These are phyloP conservation scores for Cremastinae sp. DNA, from an alignment of 2,888 invertebrate species.

Conservation along the genomic window DNA sequence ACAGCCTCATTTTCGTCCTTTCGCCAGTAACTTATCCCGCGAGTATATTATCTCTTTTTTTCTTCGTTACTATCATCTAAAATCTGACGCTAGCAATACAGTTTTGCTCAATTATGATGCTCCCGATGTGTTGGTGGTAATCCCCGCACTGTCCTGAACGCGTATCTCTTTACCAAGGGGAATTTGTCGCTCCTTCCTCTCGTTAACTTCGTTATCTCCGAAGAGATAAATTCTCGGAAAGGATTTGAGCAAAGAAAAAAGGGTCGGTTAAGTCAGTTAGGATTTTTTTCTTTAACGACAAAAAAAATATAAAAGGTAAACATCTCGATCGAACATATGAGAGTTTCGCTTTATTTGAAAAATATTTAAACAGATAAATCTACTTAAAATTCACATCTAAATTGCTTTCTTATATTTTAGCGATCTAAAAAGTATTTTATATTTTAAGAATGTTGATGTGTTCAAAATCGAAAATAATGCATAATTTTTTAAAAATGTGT, in stretches of 20 bases:
- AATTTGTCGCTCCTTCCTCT: background rate
- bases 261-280: conserved; percentile 12
- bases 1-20: background rate
- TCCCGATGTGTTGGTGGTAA: background rate
- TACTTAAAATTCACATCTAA: too few species aligned
- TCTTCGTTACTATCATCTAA: background rate
- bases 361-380: too few species aligned
- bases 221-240: conserved; percentile 3
- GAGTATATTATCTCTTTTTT: background rate
- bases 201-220: background rate
- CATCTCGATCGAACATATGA: too few species aligned
- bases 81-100: background rate
- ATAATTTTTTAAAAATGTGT: too few species aligned
- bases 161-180: too few species aligned
- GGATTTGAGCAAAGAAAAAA: background rate
- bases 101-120: background rate
- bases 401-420: too few species aligned
- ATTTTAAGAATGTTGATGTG: too few species aligned
- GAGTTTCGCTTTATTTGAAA: too few species aligned
- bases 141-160: background rate
- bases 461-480: too few species aligned
- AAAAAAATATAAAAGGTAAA: too few species aligned
- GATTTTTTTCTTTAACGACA: too few species aligned
- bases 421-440: too few species aligned
- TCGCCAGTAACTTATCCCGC: background rate